These are phyloP conservation scores for Drosophila siamana DNA, from an alignment of 2,888 invertebrate species.

Conservation along the genomic window DNA sequence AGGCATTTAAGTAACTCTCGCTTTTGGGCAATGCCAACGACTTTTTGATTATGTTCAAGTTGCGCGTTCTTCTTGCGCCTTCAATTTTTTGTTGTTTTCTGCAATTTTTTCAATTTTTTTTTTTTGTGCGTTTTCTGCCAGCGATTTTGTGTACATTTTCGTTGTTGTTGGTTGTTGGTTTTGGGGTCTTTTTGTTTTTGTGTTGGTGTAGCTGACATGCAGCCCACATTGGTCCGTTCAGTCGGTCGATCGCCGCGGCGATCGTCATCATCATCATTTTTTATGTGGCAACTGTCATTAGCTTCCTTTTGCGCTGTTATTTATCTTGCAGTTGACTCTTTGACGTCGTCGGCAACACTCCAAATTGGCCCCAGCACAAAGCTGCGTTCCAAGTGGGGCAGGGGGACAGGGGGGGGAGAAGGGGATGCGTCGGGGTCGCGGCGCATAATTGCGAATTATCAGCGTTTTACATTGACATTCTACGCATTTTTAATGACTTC, in stretches of 20 bases:
- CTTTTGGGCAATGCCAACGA: slow-evolving; percentile 58
- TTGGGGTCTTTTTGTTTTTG: slow-evolving; percentile 3
- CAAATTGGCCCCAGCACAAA: neutral
- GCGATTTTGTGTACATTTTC: neutral
- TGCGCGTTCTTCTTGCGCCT: slow-evolving; percentile 32
- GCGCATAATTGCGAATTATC: slow-evolving; percentile 72
- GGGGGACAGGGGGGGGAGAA: neutral
- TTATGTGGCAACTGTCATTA: slow-evolving; percentile 73
- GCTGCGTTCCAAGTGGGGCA: too few relatives aligned
- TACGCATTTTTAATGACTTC: slow-evolving; percentile 73
- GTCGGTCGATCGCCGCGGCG: slow-evolving; percentile 16
- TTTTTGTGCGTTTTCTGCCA: neutral
- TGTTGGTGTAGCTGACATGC: slow-evolving; percentile 29
- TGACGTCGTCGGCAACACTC: slow-evolving; percentile 36
- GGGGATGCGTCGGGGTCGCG: neutral
- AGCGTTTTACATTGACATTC: slow-evolving; percentile 74
- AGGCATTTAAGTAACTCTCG: slow-evolving; percentile 58
- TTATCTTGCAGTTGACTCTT: slow-evolving; percentile 61
- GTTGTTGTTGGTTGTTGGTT: too few relatives aligned
- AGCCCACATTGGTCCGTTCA: slow-evolving; percentile 20
- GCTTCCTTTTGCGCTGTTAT: slow-evolving; percentile 72
- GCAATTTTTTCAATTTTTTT: neutral
- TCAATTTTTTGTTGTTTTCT: neutral
- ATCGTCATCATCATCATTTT: slow-evolving; percentile 59
- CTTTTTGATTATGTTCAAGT: slow-evolving; percentile 60